A percentile compares a stretch with the other conserved stretches of the same genome.
These are phyloP conservation scores for Drosophila fungiperda DNA, from an alignment of 2,888 invertebrate genomes.

Conservation along the genomic window DNA sequence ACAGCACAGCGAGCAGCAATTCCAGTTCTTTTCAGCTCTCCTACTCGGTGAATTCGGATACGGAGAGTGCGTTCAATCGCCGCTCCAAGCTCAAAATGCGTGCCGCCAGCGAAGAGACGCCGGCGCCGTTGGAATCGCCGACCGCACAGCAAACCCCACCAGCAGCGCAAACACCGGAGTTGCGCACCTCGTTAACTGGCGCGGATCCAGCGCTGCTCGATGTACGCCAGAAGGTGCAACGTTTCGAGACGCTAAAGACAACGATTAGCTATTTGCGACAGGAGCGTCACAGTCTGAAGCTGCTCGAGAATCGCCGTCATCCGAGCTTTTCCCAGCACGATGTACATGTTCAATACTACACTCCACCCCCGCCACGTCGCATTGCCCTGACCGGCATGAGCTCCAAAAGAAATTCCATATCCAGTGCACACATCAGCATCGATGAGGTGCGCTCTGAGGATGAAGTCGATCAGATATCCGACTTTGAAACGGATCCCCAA, in stretches of 20 bases:
- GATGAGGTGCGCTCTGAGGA: slow-evolving; percentile 83
- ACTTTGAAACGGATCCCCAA: slow-evolving; percentile 56
- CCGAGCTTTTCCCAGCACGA: slow-evolving; percentile 49
- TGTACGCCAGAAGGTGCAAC: slow-evolving; percentile 78
- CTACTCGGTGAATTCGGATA: slow-evolving; percentile 83
- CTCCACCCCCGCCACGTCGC: slow-evolving; percentile 60
- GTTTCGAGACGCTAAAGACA: slow-evolving; percentile 77
- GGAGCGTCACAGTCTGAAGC: slow-evolving; percentile 64
- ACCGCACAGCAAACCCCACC: background rate
- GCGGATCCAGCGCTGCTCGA: slow-evolving; percentile 77
- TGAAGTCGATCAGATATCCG: slow-evolving; percentile 82
- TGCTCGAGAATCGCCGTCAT: slow-evolving; percentile 64
- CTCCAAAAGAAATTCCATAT: slow-evolving; percentile 37
- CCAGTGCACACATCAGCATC: slow-evolving; percentile 66
- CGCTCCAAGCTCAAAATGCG: slow-evolving; percentile 78
- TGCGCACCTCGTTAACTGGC: slow-evolving; percentile 41
- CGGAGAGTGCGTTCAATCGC: slow-evolving; percentile 80
- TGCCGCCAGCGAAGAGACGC: slow-evolving; percentile 28
- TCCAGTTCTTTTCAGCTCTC: slow-evolving; percentile 77
- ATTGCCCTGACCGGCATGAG: slow-evolving; percentile 55
- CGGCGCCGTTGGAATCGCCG: background rate
- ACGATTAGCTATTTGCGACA: slow-evolving; percentile 48
- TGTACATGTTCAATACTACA: background rate
- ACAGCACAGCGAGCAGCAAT: slow-evolving; percentile 51
- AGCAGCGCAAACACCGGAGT: background rate